These are phyloP conservation scores for Subacronicta megacephala DNA, from an alignment of 2,888 invertebrate species.

Conservation along the genomic window DNA sequence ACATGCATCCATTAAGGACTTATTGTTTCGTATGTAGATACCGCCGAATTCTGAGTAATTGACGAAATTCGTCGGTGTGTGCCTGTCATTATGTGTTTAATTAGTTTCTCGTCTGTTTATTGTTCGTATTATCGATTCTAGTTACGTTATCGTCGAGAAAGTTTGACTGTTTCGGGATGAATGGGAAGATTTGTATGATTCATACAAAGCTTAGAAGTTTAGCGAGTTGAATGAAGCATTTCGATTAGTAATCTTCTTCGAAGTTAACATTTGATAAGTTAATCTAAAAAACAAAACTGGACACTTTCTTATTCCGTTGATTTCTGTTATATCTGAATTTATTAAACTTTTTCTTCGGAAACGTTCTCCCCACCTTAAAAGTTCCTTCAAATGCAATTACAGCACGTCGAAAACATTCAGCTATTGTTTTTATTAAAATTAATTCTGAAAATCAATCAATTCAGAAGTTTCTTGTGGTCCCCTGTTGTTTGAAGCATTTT, in stretches of 20 bases:
- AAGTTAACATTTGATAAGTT: not conserved
- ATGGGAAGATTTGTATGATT: constrained; percentile 44
- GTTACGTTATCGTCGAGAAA: constrained; percentile 56
- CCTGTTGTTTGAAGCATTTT: constrained; percentile 65
- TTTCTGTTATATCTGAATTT: constrained; percentile 42
- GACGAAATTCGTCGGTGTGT: constrained; percentile 73
- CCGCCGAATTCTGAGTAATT: constrained; percentile 80
- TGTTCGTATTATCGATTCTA: constrained; percentile 66
- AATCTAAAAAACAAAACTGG: constrained; percentile 10
- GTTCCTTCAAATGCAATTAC: constrained; percentile 74
- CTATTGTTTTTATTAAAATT: constrained; percentile 88
- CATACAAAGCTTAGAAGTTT: constrained; percentile 34
- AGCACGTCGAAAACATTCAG: constrained; percentile 78
- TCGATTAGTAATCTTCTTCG: not conserved
- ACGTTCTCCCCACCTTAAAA: constrained; percentile 45
- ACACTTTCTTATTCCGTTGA: constrained; percentile 11
- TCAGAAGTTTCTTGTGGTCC: constrained; percentile 70
- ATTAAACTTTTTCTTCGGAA: constrained; percentile 33
- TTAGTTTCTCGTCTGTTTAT: constrained; percentile 71
- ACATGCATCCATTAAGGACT: constrained; percentile 77
- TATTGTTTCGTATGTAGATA: constrained; percentile 78
- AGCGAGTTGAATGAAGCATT: constrained; percentile 12
- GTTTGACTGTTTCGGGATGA: constrained; percentile 39
- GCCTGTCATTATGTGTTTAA: constrained; percentile 71
- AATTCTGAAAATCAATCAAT: constrained; percentile 88